phyloP scores from a whole-genome alignment of 2,113 vertebrate genomes.

The Potamarius usumacintae region DNA sequence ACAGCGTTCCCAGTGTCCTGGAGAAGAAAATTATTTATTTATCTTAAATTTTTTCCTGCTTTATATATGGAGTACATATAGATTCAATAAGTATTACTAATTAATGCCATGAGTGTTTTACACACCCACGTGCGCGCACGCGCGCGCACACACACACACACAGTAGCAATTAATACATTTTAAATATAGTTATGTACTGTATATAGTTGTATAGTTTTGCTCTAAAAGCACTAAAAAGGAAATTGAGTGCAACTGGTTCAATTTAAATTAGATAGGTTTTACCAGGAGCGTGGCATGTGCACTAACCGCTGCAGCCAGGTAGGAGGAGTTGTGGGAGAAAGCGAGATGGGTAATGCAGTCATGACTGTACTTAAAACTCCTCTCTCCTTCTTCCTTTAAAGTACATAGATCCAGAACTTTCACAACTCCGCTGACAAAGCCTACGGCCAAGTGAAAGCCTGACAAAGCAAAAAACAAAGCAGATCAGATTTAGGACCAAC shows the following conservation, averaged over 20 bases:
- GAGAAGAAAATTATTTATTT: background rate
- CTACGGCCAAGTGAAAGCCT: slow-evolving; percentile 83
- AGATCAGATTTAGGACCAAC: background rate
- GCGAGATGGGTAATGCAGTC: slow-evolving; percentile 77
- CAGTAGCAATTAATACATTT: too few relatives aligned
- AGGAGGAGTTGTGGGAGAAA: slow-evolving; percentile 85
- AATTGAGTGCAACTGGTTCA: background rate
- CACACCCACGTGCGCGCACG: too few relatives aligned
- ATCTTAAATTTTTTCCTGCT: background rate
- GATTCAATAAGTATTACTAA: background rate
- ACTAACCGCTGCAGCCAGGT: slow-evolving; percentile 88
- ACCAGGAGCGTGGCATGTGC: background rate
- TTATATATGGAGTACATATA: background rate
- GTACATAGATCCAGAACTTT: slow-evolving; percentile 80
- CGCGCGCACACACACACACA: too few relatives aligned
- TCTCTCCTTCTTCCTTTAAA: slow-evolving; percentile 68
- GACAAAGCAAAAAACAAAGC: slow-evolving; percentile 31
- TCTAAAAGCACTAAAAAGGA: background rate
- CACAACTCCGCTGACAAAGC: slow-evolving; percentile 82
- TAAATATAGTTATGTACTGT: background rate
- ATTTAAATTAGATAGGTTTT: background rate
- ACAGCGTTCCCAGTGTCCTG: slow-evolving; percentile 83
- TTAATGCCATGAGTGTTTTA: too few relatives aligned
- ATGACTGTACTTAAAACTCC: slow-evolving; percentile 74
- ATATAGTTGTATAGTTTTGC: background rate